Conservation (phyloP, 1,140 invertebrate genomes). For the Sycophila sp. region DNA sequence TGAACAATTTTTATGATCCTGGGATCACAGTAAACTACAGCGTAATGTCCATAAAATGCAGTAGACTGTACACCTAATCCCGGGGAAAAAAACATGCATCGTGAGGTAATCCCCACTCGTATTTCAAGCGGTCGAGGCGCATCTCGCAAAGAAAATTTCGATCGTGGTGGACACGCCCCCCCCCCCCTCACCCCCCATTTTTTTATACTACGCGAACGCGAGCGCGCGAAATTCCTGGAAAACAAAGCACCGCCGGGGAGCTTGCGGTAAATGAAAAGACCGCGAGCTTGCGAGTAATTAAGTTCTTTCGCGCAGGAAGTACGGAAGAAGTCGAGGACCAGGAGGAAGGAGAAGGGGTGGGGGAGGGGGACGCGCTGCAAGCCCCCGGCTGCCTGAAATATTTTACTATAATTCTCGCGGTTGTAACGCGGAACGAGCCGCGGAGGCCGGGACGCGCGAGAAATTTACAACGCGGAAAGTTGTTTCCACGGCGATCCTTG, state of each 20-base stretch:
- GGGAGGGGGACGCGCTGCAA: neutral
- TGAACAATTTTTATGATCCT: too few relatives aligned
- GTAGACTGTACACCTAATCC: too few relatives aligned
- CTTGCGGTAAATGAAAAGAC: conserved; percentile 24
- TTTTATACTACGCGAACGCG: neutral
- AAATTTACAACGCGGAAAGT: conserved; percentile 52
- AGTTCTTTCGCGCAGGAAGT: conserved; percentile 35
- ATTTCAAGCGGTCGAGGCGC: too few relatives aligned
- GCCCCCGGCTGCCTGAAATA: conserved; percentile 2
- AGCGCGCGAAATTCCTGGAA: neutral
- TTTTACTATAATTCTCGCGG: conserved; percentile 32
- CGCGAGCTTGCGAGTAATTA: conserved; percentile 17
- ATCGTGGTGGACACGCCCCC: too few relatives aligned
- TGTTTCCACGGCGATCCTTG: conserved; percentile 40
- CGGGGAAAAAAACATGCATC: too few relatives aligned
- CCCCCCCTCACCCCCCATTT: too few relatives aligned
- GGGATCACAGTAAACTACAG: too few relatives aligned
- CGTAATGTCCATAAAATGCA: too few relatives aligned
- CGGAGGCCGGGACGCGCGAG: neutral
- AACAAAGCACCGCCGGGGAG: too few relatives aligned
- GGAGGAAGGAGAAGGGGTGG: neutral
- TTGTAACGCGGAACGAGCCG: conserved; percentile 8
- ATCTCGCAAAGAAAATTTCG: too few relatives aligned
- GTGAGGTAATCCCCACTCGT: too few relatives aligned
- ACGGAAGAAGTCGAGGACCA: too few relatives aligned